These are phyloP conservation scores for Phoxinus phoxinus DNA, from an alignment of 2,113 vertebrate genomes.

Conservation along the genomic window DNA sequence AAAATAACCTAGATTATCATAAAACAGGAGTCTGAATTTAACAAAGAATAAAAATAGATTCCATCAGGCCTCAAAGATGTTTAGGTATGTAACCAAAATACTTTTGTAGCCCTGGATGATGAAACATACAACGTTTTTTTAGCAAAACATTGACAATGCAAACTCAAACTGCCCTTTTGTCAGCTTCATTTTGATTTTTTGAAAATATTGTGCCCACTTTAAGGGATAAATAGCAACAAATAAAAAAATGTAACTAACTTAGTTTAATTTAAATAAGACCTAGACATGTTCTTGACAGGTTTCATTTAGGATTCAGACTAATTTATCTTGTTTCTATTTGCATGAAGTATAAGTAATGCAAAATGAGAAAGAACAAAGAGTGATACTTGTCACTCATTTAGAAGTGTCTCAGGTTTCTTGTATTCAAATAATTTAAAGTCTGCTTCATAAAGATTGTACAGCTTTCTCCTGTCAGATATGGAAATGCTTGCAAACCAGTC, in stretches of 20 bases:
- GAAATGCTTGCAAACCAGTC: conserved; percentile 89
- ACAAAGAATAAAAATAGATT: neutral
- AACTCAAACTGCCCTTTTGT: neutral
- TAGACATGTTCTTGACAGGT: too few relatives aligned
- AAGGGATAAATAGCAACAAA: too few relatives aligned
- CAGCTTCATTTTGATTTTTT: neutral
- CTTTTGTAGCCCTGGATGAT: neutral
- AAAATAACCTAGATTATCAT: neutral
- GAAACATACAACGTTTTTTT: neutral
- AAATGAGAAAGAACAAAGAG: too few relatives aligned
- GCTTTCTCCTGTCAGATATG: conserved; percentile 78
- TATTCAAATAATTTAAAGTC: conserved; percentile 94
- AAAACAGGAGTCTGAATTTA: neutral
- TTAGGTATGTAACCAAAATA: neutral
- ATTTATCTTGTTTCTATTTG: too few relatives aligned
- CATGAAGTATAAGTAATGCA: neutral
- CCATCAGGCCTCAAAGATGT: neutral
- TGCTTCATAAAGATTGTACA: conserved; percentile 88
- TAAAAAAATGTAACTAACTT: too few relatives aligned
- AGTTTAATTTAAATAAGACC: too few relatives aligned
- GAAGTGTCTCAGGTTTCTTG: conserved; percentile 84
- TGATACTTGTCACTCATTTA: conserved; percentile 58
- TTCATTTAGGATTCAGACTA: too few relatives aligned
- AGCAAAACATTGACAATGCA: neutral
- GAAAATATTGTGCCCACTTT: neutral